Evolutionary conservation across 2,888 invertebrate genomes (phyloP), one percentile per base, ranked within the genome.

Genomic region (Tipula lateralis): DNA sequence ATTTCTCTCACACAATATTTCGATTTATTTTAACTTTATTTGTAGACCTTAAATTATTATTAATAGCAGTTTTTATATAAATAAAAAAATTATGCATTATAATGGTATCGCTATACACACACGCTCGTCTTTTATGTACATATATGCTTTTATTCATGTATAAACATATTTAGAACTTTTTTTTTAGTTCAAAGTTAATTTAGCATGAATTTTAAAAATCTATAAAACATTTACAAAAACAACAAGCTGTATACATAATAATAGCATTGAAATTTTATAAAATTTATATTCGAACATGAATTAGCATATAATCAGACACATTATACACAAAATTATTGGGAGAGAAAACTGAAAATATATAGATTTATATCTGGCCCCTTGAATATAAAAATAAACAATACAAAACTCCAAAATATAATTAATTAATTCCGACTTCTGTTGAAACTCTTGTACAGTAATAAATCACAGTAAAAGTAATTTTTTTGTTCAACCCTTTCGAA

Each of bases 151-250:
- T 66, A 66, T 66, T 39, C n/a, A n/a, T n/a, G n/a, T n/a, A 39
- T 32, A 32, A 32, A n/a, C n/a, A 44, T 44, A 16, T 44, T 44
- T 44, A 44, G n/a, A 66, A 7, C 66, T 16, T 50, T 19, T 50
- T 50, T 50, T 50, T 16, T 66, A 24, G 66, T 66, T 66, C 66
- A 66, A 66, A 66, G 66, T 66, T 66, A 66, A 66, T 66, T 66
- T 66, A 66, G 66, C 66, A 66, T 66, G 66, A 66, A 66, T 66
- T 66, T 24, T 24, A 24, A 24, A 66, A 66, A 66, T 66, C 66
- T 66, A 66, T 66, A 66, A 66, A 66, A 66, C 19, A 24, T 66
- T 66, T 50, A 50, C 16, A 16, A 16, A 36, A 0, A 44, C n/a
- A 32, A 32, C 3, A 16, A n/a, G 44, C n/a, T n/a, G n/a, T 44